phyloP scores from a whole-genome alignment of 2,113 vertebrate genomes.

The Callorhinus ursinus region DNA sequence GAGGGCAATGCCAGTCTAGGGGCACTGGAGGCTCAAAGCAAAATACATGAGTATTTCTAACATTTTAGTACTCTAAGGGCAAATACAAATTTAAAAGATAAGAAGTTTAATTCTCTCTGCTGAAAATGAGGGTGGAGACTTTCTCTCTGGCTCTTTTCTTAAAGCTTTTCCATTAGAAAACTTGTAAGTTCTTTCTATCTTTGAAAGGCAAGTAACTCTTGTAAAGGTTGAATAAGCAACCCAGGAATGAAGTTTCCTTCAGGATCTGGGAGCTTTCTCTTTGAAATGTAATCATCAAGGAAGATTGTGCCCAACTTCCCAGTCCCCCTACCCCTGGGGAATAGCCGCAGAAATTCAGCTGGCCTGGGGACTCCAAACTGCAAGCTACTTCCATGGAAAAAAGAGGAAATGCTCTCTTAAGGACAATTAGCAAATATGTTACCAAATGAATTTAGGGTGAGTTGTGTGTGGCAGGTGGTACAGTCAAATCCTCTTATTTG shows the following conservation, averaged over 20 bases:
- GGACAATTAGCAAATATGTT: background rate
- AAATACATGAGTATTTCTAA: background rate
- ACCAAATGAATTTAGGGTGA: background rate
- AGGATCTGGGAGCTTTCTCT: background rate
- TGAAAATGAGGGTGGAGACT: background rate
- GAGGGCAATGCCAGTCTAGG: background rate
- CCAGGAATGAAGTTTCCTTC: background rate
- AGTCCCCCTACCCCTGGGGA: background rate
- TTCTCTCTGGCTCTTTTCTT: background rate
- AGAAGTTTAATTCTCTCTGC: background rate
- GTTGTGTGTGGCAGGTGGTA: background rate
- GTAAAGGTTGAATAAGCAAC: background rate
- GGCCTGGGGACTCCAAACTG: background rate
- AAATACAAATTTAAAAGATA: background rate
- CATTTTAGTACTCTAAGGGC: background rate
- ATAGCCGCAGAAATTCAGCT: background rate
- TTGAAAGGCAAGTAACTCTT: background rate
- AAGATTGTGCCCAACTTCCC: background rate
- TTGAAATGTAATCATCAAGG: background rate
- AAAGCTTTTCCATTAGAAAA: background rate
- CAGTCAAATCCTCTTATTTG: background rate
- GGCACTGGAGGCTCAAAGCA: background rate
- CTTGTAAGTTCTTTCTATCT: background rate
- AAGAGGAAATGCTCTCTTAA: background rate
- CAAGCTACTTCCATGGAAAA: background rate